Base-by-base conservation (phyloP, 2,797 vertebrate genomes). In the Pteropus rufus region DNA sequence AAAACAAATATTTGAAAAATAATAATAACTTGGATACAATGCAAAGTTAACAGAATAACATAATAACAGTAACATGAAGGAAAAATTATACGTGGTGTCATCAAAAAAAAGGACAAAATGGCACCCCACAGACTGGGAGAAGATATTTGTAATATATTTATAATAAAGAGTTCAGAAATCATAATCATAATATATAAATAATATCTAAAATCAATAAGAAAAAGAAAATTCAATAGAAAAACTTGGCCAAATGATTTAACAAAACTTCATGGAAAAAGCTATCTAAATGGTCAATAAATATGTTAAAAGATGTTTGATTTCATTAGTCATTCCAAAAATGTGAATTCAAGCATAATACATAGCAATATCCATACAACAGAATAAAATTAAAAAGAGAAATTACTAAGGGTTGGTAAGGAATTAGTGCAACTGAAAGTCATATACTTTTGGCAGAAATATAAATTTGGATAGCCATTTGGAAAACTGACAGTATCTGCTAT, bases 41-140 rank as follows among this genome's bases (percentile, higher is more conserved):
- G 24, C 18, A 85, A 95, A 95, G 31, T 4, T 91, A 31, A 77
- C 26, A 80, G 58, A 87, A 91, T 85, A 85, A 67, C 73, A 91
- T 85, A 85, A 67, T 73, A 81, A 16, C 10, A 80, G 4, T 58
- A 56, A 18, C 19, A 34, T 52, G 77, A 88, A 36, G 6, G 15
- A 62, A 82, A 62, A 31, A 41, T 3, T 15, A 58, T 36, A 24
- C 8, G 19, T 14, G 1, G 1, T 72, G 7, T 4, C 19, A 44
- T 14, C 1, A 76, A 76, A 94, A 95, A 95, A 23, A 3, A 91
- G 39, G 14, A 34, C 49, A 77, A 72, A 73, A 72, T 56, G 39
- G 7, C 4, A 94, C 36, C 24, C 19, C 4, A 89, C 0, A 80
- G 24, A 65, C 23, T 39, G 3, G 44, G 18, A 84, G 34, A 93